A percentile compares a stretch with the other conserved stretches of the same genome.
Evolutionary conservation across 2,113 vertebrate genomes (phyloP).

Genomic region (Macroglossus sobrinus): DNA sequence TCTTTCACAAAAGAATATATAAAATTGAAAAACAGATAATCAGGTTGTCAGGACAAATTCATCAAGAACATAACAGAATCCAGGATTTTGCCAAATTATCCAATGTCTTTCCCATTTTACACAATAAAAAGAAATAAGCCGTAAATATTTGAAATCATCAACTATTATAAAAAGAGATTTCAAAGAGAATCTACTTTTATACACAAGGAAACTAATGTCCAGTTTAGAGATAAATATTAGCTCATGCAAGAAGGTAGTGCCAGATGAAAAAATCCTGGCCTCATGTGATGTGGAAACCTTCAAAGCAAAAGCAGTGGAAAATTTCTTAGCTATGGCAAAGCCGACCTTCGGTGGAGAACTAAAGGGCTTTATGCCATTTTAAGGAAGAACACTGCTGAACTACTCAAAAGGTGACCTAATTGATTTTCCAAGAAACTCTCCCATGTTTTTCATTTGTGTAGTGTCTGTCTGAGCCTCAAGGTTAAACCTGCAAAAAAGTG

Average conservation of each 20-base stretch:
- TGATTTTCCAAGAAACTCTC: constrained; percentile 78
- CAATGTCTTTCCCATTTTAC: constrained; percentile 66
- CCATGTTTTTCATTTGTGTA: constrained; percentile 59
- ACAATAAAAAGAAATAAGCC: constrained; percentile 60
- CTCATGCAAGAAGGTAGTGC: background rate
- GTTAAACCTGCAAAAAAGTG: constrained; percentile 71
- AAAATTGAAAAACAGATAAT: constrained; percentile 66
- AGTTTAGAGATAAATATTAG: constrained; percentile 20
- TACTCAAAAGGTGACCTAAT: constrained; percentile 47
- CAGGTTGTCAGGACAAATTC: constrained; percentile 64
- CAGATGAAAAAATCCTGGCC: constrained; percentile 47
- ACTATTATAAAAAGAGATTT: constrained; percentile 40
- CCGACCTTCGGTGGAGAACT: constrained; percentile 9
- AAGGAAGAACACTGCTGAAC: constrained; percentile 51
- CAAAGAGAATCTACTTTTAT: constrained; percentile 15
- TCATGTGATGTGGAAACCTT: constrained; percentile 39
- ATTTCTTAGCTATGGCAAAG: constrained; percentile 26
- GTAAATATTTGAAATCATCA: constrained; percentile 58
- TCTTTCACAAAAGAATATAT: constrained; percentile 59
- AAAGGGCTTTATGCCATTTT: background rate
- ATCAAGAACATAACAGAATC: constrained; percentile 73
- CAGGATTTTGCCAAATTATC: constrained; percentile 72
- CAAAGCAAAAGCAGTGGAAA: constrained; percentile 47
- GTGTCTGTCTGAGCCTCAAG: constrained; percentile 61
- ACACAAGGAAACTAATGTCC: constrained; percentile 32